A percentile compares a stretch with the other conserved stretches of the same genome.
phyloP scores from a whole-genome alignment of 2,113 vertebrate genomes.

The Phyllopteryx taeniolatus region DNA sequence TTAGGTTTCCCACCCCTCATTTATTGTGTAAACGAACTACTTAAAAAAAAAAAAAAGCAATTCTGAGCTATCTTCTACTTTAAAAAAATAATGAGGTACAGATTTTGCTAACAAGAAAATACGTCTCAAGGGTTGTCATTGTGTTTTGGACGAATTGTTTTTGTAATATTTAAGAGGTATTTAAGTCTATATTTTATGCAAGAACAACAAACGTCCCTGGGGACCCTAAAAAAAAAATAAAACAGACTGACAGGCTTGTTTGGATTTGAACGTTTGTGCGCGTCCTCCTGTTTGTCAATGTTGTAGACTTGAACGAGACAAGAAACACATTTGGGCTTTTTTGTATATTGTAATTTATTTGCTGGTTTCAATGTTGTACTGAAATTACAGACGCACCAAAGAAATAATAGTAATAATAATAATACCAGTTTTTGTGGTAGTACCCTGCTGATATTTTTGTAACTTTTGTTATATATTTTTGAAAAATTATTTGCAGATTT shows the following conservation, averaged over 20 bases:
- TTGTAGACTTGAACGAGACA: conserved; percentile 83
- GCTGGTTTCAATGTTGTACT: conserved; percentile 77
- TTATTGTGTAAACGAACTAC: background rate
- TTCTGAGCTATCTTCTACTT: background rate
- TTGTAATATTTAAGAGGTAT: conserved; percentile 80
- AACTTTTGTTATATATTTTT: conserved; percentile 37
- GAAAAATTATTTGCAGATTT: background rate
- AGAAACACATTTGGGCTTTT: conserved; percentile 69
- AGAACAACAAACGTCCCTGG: conserved; percentile 83
- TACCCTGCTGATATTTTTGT: conserved; percentile 77
- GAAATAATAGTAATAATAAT: conserved; percentile 62
- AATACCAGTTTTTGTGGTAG: conserved; percentile 81
- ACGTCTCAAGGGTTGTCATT: conserved; percentile 56
- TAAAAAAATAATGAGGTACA: background rate
- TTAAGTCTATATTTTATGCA: conserved; percentile 82
- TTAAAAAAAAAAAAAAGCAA: background rate
- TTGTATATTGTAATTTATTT: conserved; percentile 99
- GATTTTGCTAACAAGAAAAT: conserved; percentile 4
- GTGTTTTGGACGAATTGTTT: conserved; percentile 69
- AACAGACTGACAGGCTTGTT: conserved; percentile 75
- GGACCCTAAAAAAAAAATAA: conserved; percentile 68
- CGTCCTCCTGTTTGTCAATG: conserved; percentile 87
- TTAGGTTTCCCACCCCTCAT: background rate
- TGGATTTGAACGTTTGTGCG: conserved; percentile 83
- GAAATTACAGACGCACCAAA: conserved; percentile 97